These are phyloP conservation scores for Tiliacea citrago DNA, from an alignment of 2,888 invertebrate species.

Conservation along the genomic window DNA sequence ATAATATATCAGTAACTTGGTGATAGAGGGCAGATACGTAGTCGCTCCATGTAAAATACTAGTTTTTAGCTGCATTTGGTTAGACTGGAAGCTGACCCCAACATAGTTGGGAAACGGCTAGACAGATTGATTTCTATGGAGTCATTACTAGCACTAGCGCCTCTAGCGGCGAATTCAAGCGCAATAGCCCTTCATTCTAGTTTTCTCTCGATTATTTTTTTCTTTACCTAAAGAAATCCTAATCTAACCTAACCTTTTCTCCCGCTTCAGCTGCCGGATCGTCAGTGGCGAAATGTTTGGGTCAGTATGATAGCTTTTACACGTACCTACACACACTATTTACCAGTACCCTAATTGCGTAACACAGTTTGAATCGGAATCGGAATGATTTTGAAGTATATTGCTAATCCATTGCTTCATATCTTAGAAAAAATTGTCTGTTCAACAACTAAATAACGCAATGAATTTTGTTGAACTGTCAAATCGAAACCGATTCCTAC, in stretches of 20 bases:
- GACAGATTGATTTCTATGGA: neutral
- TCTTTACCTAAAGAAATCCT: conserved; percentile 1
- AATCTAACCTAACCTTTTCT: conserved; percentile 32
- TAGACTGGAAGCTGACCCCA: neutral
- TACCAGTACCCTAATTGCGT: too few relatives aligned
- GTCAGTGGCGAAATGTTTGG: conserved; percentile 40
- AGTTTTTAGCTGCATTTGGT: neutral
- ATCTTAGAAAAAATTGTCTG: too few relatives aligned
- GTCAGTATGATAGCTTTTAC: conserved; percentile 31
- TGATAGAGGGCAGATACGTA: neutral
- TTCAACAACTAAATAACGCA: too few relatives aligned
- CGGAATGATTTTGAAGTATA: too few relatives aligned
- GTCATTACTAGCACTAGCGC: neutral
- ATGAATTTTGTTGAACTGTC: too few relatives aligned
- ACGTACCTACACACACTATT: neutral
- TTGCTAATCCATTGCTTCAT: too few relatives aligned
- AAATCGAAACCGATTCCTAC: too few relatives aligned
- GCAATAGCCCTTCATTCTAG: neutral
- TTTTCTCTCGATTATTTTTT: neutral
- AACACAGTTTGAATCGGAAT: too few relatives aligned
- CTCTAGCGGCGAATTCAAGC: neutral
- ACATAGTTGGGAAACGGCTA: neutral
- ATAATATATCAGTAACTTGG: too few relatives aligned
- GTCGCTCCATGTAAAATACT: neutral
- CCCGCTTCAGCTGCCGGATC: conserved; percentile 42